Evolutionary conservation across 35 echinoderm and acorn worm genomes (phyloP).

Genomic region (Diadema setosum): DNA sequence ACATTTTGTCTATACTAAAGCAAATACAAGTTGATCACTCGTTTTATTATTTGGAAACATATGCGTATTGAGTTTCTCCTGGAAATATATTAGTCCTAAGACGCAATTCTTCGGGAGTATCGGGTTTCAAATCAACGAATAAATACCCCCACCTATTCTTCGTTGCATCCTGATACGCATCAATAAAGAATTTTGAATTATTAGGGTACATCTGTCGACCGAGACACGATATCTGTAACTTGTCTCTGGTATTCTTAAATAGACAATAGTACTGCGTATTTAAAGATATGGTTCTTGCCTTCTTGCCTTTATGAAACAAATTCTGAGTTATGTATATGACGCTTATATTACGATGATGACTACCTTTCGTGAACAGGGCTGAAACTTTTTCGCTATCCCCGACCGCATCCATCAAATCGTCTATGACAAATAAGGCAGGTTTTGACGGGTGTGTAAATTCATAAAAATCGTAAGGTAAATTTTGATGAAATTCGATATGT

Average conservation of each 20-base stretch:
- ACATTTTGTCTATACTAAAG: conserved; percentile 45
- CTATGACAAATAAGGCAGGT: conserved; percentile 38
- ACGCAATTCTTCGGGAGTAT: neutral
- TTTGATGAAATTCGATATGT: conserved; percentile 49
- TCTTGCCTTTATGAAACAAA: conserved; percentile 58
- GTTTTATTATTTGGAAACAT: neutral
- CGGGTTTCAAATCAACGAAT: conserved; percentile 37
- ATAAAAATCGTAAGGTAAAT: conserved; percentile 22
- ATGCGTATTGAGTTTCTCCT: neutral
- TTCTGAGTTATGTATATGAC: conserved; percentile 75
- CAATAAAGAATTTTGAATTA: neutral
- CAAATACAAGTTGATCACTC: neutral
- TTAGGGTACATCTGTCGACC: conserved; percentile 49
- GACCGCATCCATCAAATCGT: conserved; percentile 70
- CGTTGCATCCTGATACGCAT: conserved; percentile 41
- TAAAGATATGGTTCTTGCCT: conserved; percentile 57
- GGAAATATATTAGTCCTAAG: conserved; percentile 39
- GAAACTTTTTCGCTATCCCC: conserved; percentile 18
- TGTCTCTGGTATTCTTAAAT: conserved; percentile 43
- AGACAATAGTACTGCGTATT: conserved; percentile 55
- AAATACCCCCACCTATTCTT: conserved; percentile 30
- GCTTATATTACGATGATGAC: conserved; percentile 64
- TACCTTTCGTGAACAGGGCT: conserved; percentile 55
- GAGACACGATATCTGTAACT: conserved; percentile 3
- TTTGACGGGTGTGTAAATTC: neutral